These are phyloP conservation scores for Caenorhabditis virilis DNA, from an alignment of 2,888 invertebrate genomes.

Conservation along the genomic window DNA sequence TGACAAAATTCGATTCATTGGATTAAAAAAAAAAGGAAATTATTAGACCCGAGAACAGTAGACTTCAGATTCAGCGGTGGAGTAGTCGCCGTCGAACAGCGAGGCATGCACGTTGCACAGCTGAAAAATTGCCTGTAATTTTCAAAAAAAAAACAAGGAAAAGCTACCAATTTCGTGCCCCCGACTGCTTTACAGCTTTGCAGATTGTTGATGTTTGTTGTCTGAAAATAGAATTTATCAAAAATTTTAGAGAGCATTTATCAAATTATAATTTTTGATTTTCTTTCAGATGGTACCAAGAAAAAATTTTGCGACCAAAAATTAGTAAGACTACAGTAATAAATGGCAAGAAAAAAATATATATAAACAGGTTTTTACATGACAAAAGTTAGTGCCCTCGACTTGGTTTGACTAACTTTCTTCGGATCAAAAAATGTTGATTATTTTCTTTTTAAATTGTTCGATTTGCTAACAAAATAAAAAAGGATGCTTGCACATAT, in stretches of 20 bases:
- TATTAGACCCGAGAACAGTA: conserved; percentile 5
- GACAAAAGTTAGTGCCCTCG: too few relatives aligned
- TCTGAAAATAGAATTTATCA: too few relatives aligned
- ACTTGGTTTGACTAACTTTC: background rate
- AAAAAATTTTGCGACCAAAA: too few relatives aligned
- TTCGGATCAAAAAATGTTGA: conserved; percentile 4
- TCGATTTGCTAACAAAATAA: too few relatives aligned
- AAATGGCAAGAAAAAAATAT: too few relatives aligned
- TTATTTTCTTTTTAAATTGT: background rate
- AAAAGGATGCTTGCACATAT: background rate
- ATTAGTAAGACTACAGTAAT: too few relatives aligned
- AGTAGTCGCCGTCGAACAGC: conserved; percentile 19
- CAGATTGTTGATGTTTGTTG: conserved; percentile 13
- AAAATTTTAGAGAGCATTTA: too few relatives aligned
- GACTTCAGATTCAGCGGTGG: conserved; percentile 25
- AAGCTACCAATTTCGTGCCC: conserved; percentile 14
- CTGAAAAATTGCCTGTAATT: conserved; percentile 3
- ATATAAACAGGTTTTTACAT: too few relatives aligned
- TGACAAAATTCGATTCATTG: too few relatives aligned
- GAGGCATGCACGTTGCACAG: conserved; percentile 21
- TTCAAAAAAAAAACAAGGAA: background rate
- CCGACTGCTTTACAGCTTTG: conserved; percentile 18
- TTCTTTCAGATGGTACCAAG: too few relatives aligned
- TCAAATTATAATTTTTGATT: too few relatives aligned
- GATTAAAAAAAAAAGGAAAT: too few relatives aligned